Conservation (phyloP, 2,888 invertebrate genomes). For the Cenopis cana region DNA sequence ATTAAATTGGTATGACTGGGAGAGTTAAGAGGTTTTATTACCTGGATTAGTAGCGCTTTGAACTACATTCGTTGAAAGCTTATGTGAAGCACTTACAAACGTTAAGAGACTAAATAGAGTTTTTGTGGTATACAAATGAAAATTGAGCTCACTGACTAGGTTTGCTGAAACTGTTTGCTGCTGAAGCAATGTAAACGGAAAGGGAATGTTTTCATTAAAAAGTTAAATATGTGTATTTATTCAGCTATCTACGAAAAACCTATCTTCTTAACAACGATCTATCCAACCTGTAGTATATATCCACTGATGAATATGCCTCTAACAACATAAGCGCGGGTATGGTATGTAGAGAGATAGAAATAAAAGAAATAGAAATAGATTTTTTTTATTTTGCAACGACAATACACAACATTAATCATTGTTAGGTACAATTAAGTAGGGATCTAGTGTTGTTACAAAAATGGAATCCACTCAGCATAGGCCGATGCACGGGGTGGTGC, state of each 20-base stretch:
- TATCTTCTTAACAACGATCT: too few species aligned
- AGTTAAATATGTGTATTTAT: not conserved
- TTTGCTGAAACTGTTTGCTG: not conserved
- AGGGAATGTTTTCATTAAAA: not conserved
- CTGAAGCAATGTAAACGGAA: slow-evolving; percentile 1
- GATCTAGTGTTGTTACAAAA: too few species aligned
- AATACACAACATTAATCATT: too few species aligned
- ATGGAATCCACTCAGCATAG: too few species aligned
- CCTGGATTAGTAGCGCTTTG: not conserved
- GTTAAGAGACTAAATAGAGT: slow-evolving; percentile 11
- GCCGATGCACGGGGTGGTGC: too few species aligned
- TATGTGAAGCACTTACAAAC: slow-evolving; percentile 24
- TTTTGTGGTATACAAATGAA: slow-evolving; percentile 21
- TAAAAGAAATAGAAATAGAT: too few species aligned
- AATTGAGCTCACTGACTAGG: not conserved
- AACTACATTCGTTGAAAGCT: slow-evolving; percentile 18
- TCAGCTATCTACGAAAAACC: not conserved
- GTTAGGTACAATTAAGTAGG: too few species aligned
- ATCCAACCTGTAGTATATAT: too few species aligned
- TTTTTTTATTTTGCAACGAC: too few species aligned
- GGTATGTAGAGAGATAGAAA: too few species aligned
- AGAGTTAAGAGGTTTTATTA: slow-evolving; percentile 1
- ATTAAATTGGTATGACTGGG: not conserved
- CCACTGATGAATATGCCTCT: too few species aligned
- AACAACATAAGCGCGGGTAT: too few species aligned